Conservation (phyloP, 1,140 invertebrate species). For the Protaetia brevitarsis region DNA sequence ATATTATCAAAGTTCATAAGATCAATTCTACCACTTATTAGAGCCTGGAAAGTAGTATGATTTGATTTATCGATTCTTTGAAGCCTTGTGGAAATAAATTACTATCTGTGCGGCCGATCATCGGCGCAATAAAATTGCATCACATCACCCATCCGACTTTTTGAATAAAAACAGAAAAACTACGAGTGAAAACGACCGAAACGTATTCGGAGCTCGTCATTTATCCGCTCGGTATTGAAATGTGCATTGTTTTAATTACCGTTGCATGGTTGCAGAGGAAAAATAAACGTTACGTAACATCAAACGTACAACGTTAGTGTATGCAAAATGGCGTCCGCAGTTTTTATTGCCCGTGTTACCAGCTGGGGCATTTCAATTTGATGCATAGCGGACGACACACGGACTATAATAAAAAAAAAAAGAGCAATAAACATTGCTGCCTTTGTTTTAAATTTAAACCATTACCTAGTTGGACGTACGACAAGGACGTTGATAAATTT, state of each 20-base stretch:
- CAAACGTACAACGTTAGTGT: background rate
- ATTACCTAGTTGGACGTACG: background rate
- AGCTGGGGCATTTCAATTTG: conserved; percentile 5
- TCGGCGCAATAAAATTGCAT: too few species aligned
- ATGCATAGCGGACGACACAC: background rate
- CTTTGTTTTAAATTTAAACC: conserved; percentile 5
- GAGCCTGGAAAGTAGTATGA: too few species aligned
- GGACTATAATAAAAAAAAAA: background rate
- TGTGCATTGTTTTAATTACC: background rate
- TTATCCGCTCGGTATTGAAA: background rate
- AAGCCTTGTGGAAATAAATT: too few species aligned
- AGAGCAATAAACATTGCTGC: background rate
- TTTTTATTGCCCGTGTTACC: background rate
- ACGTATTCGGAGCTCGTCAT: background rate
- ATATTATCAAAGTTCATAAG: too few species aligned
- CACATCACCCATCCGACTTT: too few species aligned
- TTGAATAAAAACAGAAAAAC: too few species aligned
- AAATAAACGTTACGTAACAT: background rate
- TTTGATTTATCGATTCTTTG: too few species aligned
- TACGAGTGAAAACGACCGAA: background rate
- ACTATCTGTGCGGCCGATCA: too few species aligned
- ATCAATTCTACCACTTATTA: too few species aligned
- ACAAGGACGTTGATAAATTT: background rate
- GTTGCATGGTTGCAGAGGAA: background rate
- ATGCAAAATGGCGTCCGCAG: background rate